Evolutionary conservation across 2,888 invertebrate species (phyloP), one percentile per base, ranked within the genome.

Genomic region (Brenthis daphne): DNA sequence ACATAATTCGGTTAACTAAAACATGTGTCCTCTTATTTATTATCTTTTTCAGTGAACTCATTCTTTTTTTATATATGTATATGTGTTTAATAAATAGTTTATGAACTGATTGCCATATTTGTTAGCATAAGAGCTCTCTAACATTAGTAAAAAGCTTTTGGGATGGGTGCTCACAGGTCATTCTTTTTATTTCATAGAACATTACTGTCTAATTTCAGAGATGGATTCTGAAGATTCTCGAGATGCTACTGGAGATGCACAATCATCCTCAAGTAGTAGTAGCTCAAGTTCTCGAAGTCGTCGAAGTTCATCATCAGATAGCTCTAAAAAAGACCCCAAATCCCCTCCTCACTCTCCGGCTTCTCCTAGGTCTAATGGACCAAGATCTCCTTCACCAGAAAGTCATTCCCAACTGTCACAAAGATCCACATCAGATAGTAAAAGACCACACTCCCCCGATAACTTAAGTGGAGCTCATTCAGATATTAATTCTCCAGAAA

Each of bases 171-270:
- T 43, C 16, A 14, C 12, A 20, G 20, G 6, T 37, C 37, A 11
- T 50, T 13, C 16, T 57, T 51, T 50, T 56, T 61, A 20, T 33
- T 63, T 56, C 63, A 63, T 60, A 48, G 37, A 67, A 67, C 16
- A 33, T 57, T n/a, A 24, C 50, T 37, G 60, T 75, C 85, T 85
- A 74, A 80, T 88, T 86, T 72, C 90, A 93, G 92, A 84, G 78
- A 94, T 94, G 94, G 94, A 94, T 84, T 94, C 94, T 24, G 94
- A 94, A 85, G 94, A 94, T 83, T 94, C 94, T 74, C 88, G 90
- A 77, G 94, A 94, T 87, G 93, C 87, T 77, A 79, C 81, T 77
- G 84, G 86, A 77, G 84, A 88, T 83, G 85, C 82, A 77, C 86
- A 83, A 70, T 86, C 92, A 75, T 88, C 93, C 76, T 89, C 92